Evolutionary conservation across 2,113 vertebrate genomes (phyloP).

Genomic region (Pseudolaguvia tuberculata): DNA sequence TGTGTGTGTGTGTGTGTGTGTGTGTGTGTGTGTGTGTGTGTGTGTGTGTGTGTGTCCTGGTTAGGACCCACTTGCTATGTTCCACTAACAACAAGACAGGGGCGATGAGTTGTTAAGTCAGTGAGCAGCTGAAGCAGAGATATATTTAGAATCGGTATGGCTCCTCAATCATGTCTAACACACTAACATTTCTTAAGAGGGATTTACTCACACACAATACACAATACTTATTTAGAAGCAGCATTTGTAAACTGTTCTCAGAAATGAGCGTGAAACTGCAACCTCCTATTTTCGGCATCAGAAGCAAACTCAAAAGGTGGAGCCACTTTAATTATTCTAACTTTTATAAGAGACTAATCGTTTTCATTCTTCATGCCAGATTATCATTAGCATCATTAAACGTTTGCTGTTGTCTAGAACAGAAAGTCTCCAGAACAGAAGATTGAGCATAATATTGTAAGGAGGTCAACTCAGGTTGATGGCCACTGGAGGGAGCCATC

Average conservation of each 20-base stretch:
- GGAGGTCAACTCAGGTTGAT: too few species aligned
- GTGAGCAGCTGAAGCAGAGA: conserved; percentile 64
- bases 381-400: not conserved
- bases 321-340: not conserved
- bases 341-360: not conserved
- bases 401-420: not conserved
- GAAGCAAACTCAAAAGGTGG: not conserved
- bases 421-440: not conserved
- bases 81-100: conserved; percentile 55
- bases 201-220: conserved; percentile 52
- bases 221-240: conserved; percentile 42
- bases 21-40: too few species aligned
- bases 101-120: conserved; percentile 66
- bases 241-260: conserved; percentile 53
- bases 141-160: conserved; percentile 65
- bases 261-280: conserved; percentile 35
- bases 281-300: conserved; percentile 16
- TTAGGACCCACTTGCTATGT: conserved; percentile 42
- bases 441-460: too few species aligned
- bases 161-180: conserved; percentile 53
- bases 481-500: too few species aligned
- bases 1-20: not conserved
- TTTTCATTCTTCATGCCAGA: not conserved
- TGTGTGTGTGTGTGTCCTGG: not conserved
- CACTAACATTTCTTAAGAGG: conserved; percentile 54